These are phyloP conservation scores for Camponotus floridanus DNA, from an alignment of 1,140 invertebrate species.

Conservation along the genomic window DNA sequence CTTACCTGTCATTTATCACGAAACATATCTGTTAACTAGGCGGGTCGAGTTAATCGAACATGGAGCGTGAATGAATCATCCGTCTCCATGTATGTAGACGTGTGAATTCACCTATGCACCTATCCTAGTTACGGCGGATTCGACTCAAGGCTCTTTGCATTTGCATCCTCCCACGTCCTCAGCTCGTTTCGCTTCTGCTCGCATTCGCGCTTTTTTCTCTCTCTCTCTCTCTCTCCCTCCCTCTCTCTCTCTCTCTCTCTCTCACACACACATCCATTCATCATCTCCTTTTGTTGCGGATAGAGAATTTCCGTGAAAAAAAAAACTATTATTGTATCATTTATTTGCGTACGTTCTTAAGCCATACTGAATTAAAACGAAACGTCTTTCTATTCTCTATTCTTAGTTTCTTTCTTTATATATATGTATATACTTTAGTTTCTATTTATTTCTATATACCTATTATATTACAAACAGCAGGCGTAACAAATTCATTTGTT, in stretches of 20 bases:
- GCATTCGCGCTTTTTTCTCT: constrained; percentile 15
- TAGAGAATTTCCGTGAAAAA: constrained; percentile 56
- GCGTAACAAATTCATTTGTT: constrained; percentile 5
- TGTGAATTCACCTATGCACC: constrained; percentile 77
- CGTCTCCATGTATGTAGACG: constrained; percentile 70
- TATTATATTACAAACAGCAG: constrained; percentile 24
- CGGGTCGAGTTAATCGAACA: constrained; percentile 70
- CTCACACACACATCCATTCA: too few species aligned
- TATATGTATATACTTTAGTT: not conserved
- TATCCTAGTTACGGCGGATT: constrained; percentile 77
- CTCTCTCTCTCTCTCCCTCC: too few species aligned
- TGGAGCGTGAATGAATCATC: constrained; percentile 72
- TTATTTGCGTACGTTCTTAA: constrained; percentile 34
- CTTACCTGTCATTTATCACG: constrained; percentile 19
- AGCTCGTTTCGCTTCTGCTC: constrained; percentile 60
- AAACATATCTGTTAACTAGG: constrained; percentile 66
- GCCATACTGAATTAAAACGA: constrained; percentile 3
- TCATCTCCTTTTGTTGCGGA: constrained; percentile 31
- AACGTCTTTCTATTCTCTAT: not conserved
- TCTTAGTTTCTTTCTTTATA: too few species aligned
- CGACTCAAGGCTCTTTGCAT: constrained; percentile 82
- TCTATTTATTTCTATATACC: not conserved
- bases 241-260: not conserved
- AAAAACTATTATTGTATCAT: constrained; percentile 41
- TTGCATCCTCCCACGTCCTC: constrained; percentile 82